Conservation (phyloP, 2,888 invertebrate genomes). For the Brachyptera risi region DNA sequence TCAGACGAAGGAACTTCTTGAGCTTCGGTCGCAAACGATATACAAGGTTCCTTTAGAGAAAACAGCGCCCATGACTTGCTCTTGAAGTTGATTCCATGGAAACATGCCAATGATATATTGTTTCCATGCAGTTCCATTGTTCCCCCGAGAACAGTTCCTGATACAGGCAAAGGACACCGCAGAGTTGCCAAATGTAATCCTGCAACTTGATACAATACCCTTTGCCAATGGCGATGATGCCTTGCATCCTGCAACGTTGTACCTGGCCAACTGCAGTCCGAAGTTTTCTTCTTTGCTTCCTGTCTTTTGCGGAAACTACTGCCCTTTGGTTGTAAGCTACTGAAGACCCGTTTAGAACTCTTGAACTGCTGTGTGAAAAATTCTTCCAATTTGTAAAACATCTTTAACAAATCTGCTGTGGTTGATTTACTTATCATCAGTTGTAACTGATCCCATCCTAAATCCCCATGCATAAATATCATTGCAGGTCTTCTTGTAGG, state of each 20-base stretch:
- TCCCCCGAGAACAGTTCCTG: conserved; percentile 79
- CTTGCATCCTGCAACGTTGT: conserved; percentile 57
- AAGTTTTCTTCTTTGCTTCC: conserved; percentile 24
- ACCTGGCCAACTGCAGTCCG: neutral
- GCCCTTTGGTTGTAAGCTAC: conserved; percentile 57
- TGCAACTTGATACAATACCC: conserved; percentile 74
- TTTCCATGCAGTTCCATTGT: conserved; percentile 76
- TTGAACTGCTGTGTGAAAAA: conserved; percentile 98
- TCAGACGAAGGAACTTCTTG: conserved; percentile 71
- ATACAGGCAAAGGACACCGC: conserved; percentile 60
- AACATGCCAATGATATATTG: conserved; percentile 92
- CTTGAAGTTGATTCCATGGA: conserved; percentile 96
- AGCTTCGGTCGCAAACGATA: conserved; percentile 90
- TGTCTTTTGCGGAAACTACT: conserved; percentile 17
- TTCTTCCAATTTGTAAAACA: conserved; percentile 94
- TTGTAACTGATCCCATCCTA: conserved; percentile 95
- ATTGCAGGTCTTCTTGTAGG: conserved; percentile 58
- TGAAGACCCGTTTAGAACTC: conserved; percentile 89
- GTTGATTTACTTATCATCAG: conserved; percentile 96
- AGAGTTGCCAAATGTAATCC: conserved; percentile 74
- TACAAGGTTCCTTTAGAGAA: conserved; percentile 86
- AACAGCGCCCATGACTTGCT: conserved; percentile 95
- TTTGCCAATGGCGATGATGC: conserved; percentile 95
- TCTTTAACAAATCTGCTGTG: conserved; percentile 93
- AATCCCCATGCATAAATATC: conserved; percentile 87